A percentile compares a stretch with the other conserved stretches of the same genome.
Conservation (phyloP, 2,888 invertebrate genomes). For the Endomychus coccineus region DNA sequence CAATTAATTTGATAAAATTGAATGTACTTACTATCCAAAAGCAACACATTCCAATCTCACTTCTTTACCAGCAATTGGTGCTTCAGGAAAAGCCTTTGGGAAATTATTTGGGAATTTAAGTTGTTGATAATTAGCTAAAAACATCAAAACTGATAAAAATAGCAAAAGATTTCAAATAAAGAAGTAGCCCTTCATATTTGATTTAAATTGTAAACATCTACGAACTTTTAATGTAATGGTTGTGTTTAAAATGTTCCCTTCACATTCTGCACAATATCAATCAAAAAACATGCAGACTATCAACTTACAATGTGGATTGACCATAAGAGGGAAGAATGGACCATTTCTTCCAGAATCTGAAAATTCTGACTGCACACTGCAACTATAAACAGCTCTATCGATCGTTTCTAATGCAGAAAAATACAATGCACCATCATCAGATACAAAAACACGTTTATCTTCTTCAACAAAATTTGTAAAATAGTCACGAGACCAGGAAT, state of each 20-base stretch:
- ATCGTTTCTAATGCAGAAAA: constrained; percentile 89
- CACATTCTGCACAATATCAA: too few species aligned
- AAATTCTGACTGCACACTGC: constrained; percentile 81
- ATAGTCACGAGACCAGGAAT: constrained; percentile 84
- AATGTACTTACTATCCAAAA: constrained; percentile 45
- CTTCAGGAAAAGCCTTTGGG: constrained; percentile 91
- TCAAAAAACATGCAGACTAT: too few species aligned
- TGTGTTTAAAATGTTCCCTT: too few species aligned
- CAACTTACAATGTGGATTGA: constrained; percentile 72
- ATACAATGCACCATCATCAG: constrained; percentile 87
- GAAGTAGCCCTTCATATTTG: too few species aligned
- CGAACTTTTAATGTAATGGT: too few species aligned
- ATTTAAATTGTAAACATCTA: too few species aligned
- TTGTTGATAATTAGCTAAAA: constrained; percentile 74
- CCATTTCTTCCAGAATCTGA: constrained; percentile 85
- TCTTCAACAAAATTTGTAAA: constrained; percentile 92
- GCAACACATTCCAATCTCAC: constrained; percentile 91
- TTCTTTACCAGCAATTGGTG: constrained; percentile 82
- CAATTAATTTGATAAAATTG: neutral
- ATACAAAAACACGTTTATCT: constrained; percentile 87
- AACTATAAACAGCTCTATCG: constrained; percentile 84
- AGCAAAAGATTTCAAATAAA: too few species aligned
- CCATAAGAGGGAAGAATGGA: constrained; percentile 75
- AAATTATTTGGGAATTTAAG: constrained; percentile 91
- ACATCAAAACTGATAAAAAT: too few species aligned